Conservation (phyloP, 2,113 vertebrate genomes). For the Oreochromis aureus region DNA sequence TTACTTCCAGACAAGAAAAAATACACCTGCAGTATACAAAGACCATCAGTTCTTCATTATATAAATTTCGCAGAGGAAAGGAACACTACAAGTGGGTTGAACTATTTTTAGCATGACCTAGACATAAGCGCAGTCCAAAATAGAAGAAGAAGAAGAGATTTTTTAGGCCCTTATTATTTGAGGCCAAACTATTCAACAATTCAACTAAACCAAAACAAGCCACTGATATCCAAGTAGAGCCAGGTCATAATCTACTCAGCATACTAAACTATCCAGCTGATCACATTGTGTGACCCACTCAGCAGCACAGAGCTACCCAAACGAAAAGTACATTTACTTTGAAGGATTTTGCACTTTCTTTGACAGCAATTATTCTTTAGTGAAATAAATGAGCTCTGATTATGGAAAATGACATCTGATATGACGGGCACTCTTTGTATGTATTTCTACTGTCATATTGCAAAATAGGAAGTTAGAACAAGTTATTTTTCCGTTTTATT, state of each 20-base stretch:
- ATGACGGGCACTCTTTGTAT: not conserved
- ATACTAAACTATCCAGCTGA: not conserved
- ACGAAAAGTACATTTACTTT: accelerated
- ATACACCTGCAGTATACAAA: not conserved
- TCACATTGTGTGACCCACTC: not conserved
- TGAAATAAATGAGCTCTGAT: not conserved
- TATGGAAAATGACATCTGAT: accelerated
- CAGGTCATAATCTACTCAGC: not conserved
- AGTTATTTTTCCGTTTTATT: not conserved
- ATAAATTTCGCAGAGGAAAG: not conserved
- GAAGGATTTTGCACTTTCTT: not conserved
- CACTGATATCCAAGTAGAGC: not conserved
- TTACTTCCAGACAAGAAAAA: not conserved
- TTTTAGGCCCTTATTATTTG: not conserved
- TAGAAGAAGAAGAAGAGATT: not conserved
- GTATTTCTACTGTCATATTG: not conserved
- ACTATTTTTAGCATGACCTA: not conserved
- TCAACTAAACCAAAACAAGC: not conserved
- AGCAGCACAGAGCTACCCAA: not conserved
- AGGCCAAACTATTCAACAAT: not conserved
- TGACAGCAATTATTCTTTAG: not conserved
- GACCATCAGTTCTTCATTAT: not conserved
- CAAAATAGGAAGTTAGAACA: not conserved
- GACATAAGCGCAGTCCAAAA: not conserved
- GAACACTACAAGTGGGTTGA: not conserved